phyloP scores from a whole-genome alignment of 1,140 invertebrate species.

The Lerema accius region DNA sequence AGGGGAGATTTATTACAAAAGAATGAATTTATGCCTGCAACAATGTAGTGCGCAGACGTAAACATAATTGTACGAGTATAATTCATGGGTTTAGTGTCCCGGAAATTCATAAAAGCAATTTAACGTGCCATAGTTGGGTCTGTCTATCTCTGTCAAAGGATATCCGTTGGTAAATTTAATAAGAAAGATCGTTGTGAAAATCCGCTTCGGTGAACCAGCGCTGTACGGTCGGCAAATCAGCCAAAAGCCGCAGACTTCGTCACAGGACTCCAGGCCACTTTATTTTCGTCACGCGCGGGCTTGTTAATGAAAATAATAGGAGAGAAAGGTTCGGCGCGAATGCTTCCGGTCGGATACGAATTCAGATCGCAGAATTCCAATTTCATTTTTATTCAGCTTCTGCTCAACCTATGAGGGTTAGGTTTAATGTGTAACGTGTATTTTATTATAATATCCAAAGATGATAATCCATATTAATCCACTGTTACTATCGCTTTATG shows the following conservation, averaged over 20 bases:
- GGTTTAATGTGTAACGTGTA: conserved; percentile 11
- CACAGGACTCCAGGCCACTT: conserved; percentile 64
- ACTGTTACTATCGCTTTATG: too few species aligned
- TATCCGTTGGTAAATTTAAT: conserved; percentile 25
- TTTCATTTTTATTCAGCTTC: conserved; percentile 23
- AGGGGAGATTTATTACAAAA: conserved; percentile 22
- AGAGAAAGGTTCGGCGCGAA: conserved; percentile 51
- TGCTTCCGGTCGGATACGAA: conserved; percentile 11
- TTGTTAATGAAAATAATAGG: conserved; percentile 76
- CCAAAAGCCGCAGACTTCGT: conserved; percentile 49
- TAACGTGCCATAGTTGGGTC: not conserved
- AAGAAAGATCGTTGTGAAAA: conserved; percentile 23
- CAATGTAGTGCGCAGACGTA: conserved; percentile 19
- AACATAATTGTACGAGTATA: conserved; percentile 24
- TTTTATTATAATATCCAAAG: not conserved
- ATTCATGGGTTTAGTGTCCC: conserved; percentile 21
- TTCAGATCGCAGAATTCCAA: conserved; percentile 20
- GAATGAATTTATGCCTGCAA: conserved; percentile 22
- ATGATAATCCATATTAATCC: too few species aligned
- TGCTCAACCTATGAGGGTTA: conserved; percentile 6
- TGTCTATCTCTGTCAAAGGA: conserved; percentile 22
- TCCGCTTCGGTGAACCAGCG: conserved; percentile 4
- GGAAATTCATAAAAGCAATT: conserved; percentile 26
- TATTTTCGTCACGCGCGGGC: conserved; percentile 66
- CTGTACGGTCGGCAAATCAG: conserved; percentile 44